Conservation (phyloP, 2,888 invertebrate genomes). For the Chymomyza fuscimana region DNA sequence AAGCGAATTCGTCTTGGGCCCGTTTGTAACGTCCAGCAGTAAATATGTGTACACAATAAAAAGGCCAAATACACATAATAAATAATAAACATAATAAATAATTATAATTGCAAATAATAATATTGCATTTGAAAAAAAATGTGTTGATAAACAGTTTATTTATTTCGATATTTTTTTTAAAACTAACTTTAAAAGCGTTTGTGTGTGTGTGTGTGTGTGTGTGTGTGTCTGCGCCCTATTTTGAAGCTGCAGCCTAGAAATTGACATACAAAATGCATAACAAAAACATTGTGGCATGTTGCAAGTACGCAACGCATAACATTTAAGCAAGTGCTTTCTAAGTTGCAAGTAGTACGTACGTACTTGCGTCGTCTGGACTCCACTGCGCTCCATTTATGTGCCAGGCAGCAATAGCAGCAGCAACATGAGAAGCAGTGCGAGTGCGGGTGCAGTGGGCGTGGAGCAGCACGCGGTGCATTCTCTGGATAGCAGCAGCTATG, state of each 20-base stretch:
- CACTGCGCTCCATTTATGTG: no score
- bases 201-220: not conserved
- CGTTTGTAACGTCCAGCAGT: constrained; percentile 50
- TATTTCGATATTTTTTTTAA: not conserved
- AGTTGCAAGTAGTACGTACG: not conserved
- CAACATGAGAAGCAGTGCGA: constrained; percentile 22
- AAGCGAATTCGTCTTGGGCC: constrained; percentile 68
- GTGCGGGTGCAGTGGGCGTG: constrained; percentile 15
- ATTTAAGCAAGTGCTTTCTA: not conserved
- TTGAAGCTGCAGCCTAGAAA: constrained; percentile 31
- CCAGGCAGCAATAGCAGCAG: constrained; percentile 9
- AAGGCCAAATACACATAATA: not conserved
- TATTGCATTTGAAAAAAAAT: not conserved
- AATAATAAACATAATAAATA: constrained; percentile 1
- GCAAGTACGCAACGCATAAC: not conserved
- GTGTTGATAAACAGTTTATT: not conserved
- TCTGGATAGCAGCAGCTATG: constrained; percentile 54
- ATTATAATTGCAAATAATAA: constrained; percentile 2
- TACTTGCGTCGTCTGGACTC: not conserved
- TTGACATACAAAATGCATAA: constrained; percentile 22
- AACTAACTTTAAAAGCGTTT: not conserved
- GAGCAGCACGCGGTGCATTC: constrained; percentile 49
- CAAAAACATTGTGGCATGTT: constrained; percentile 3
- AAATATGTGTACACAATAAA: constrained; percentile 45
- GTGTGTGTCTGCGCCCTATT: constrained; percentile 54